Evolutionary conservation across 2,113 vertebrate species (phyloP).

Genomic region (Vombatus ursinus): DNA sequence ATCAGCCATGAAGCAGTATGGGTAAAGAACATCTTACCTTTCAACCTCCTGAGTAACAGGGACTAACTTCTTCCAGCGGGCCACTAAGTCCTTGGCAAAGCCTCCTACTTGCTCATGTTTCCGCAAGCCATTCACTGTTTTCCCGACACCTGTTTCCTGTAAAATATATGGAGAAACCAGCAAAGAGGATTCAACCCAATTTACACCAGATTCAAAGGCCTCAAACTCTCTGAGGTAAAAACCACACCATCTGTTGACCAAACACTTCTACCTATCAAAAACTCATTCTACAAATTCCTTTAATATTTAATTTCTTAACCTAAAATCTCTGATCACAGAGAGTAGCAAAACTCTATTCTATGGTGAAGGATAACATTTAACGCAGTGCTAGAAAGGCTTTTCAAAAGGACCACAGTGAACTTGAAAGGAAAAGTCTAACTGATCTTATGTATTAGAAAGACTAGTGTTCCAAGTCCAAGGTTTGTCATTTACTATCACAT

Average conservation of each 20-base stretch:
- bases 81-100: constrained; percentile 92
- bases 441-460: neutral
- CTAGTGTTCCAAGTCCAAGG: neutral
- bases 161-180: constrained; percentile 56
- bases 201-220: constrained; percentile 15
- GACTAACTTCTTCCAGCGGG: constrained; percentile 98
- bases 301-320: constrained; percentile 23
- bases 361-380: neutral
- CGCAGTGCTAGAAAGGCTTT: neutral
- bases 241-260: neutral
- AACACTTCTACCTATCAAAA: neutral
- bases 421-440: neutral
- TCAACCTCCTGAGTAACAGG: constrained; percentile 89
- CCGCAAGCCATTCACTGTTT: constrained; percentile 96
- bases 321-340: constrained; percentile 28
- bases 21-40: constrained; percentile 82
- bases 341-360: constrained; percentile 19
- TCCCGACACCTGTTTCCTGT: constrained; percentile 97
- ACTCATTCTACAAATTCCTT: neutral
- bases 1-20: neutral
- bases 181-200: neutral
- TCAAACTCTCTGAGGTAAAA: constrained; percentile 7
- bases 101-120: constrained; percentile 93
- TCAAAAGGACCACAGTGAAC: neutral
- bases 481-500: neutral